Base-by-base conservation (phyloP, 2,797 vertebrate species). In the Anguilla obscura region DNA sequence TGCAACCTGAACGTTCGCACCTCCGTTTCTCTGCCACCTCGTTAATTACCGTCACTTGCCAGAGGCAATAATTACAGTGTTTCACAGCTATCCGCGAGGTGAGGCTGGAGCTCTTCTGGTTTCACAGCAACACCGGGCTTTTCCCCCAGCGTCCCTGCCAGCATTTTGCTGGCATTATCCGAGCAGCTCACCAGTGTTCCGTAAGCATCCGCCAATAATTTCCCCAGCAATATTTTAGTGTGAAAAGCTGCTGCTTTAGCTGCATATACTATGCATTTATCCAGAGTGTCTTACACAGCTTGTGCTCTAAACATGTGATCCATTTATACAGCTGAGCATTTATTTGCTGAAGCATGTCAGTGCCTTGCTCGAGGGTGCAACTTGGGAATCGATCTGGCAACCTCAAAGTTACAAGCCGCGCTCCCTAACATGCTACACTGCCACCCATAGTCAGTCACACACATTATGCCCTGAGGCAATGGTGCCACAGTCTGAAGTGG, bases 1-100 rank as follows among this genome's bases (percentile, higher is more conserved):
- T 93, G 89, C 80, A 94, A 91, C 74, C 40, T 93, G 90, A 92
- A 94, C 93, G 94, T 93, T 94, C 94, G 89, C 92, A 93, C 91
- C 87, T 91, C 89, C 91, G 30, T 87, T 88, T 87, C 94, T 92
- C 90, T 45, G 82, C 93, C 86, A 92, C 92, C 91, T 87, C 86
- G 95, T 93, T 94, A 93, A 93, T 95, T 94, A 89, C 12, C 90
- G 69, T 89, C 83, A 93, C 69, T 91, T 89, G 91, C 90, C 89
- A 54, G 93, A 91, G 85, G 84, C 48, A 92, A 89, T 92, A 93
- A 94, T 93, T 93, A 91, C 36, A 88, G 52, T 88, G 16, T 66
- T 93, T 94, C 94, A 93, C 84, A 88, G 60, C 82, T 91, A 63
- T 4, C 48, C 83, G 30, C 85, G 89, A 92, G 88, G 85, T 93